Conservation (phyloP, 2,113 vertebrate genomes). For the Gobiocypris rarus region DNA sequence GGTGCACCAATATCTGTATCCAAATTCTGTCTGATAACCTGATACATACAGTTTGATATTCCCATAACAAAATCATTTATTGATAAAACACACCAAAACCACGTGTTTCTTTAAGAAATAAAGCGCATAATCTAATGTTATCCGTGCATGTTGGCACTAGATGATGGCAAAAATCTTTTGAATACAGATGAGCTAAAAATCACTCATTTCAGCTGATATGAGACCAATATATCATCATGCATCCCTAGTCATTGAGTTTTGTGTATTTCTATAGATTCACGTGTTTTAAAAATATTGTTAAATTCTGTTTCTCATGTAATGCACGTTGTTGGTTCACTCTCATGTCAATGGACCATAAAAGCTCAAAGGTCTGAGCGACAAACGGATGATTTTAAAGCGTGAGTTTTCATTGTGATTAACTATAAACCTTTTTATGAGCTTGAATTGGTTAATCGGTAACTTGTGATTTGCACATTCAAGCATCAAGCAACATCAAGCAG, state of each 20-base stretch:
- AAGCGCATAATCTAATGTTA: background rate
- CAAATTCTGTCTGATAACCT: background rate
- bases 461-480: background rate
- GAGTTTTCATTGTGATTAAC: slow-evolving; percentile 23
- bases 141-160: background rate
- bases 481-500: background rate
- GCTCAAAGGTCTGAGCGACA: background rate
- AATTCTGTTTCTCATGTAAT: background rate
- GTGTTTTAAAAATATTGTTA: background rate
- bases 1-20: slow-evolving; percentile 1
- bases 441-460: background rate
- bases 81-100: too few species aligned
- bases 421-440: slow-evolving; percentile 32
- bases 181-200: background rate
- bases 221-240: background rate
- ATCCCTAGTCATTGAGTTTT: background rate
- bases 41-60: background rate
- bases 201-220: too few species aligned
- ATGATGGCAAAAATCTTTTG: background rate
- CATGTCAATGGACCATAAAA: background rate
- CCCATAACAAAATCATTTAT: too few species aligned
- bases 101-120: background rate
- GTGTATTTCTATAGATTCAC: background rate
- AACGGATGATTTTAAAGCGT: background rate
- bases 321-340: background rate